Conservation (phyloP, 2,113 vertebrate species). For the Sander lucioperca region DNA sequence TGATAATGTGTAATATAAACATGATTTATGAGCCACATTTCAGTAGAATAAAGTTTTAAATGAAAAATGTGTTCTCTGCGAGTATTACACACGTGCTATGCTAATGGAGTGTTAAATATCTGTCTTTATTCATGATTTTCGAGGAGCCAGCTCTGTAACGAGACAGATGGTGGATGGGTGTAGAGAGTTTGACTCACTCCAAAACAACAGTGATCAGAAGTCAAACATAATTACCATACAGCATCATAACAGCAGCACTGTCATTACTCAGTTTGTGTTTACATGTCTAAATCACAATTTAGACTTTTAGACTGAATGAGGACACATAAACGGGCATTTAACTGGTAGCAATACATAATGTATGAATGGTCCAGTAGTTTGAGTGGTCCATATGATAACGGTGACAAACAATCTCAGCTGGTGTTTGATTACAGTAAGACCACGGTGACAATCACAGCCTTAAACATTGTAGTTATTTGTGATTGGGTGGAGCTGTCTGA, state of each 20-base stretch:
- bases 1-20: not conserved
- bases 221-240: not conserved
- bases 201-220: conserved; percentile 12
- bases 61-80: not conserved
- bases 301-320: not conserved
- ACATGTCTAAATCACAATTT: not conserved
- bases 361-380: not conserved
- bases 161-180: conserved; percentile 18
- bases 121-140: conserved; percentile 18
- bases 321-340: not conserved
- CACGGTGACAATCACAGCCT: not conserved
- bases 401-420: not conserved
- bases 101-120: conserved; percentile 10
- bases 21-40: conserved; percentile 2
- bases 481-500: not conserved
- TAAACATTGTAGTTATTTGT: not conserved
- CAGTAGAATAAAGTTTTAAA: not conserved
- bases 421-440: not conserved
- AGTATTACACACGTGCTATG: not conserved
- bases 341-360: not conserved
- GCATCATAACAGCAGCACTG: not conserved
- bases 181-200: conserved; percentile 16
- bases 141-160: not conserved
- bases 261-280: conserved; percentile 14
- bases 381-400: not conserved